Base-by-base conservation (phyloP, 1,140 invertebrate species). In the Protaetia brevitarsis region DNA sequence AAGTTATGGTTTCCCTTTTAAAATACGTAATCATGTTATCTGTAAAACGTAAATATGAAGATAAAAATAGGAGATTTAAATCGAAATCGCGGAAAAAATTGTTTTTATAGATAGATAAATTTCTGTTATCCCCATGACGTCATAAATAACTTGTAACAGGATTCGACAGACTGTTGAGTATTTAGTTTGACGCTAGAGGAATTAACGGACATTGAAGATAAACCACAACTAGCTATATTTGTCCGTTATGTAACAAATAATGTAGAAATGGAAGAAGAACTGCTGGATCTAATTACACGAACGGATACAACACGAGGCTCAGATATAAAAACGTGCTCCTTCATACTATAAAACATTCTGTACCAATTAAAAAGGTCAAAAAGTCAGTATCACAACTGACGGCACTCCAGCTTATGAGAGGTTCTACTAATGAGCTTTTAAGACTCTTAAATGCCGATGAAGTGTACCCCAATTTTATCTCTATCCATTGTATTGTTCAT, bases 381-480 rank as follows among this genome's bases (percentile, higher is more conserved):
- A 34, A 34, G 31, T 34, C n/a, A 34, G 7, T n/a, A 7, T 34
- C 31, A n/a, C 31, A 34, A 34, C 31, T 34, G 31, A 34, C n/a
- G 31, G 31, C 31, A n/a, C 31, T 34, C 31, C n/a, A 34, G 31
- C n/a, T 34, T 7, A 7, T 7, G n/a, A 34, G n/a, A n/a, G n/a
- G n/a, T n/a, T n/a, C n/a, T n/a, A n/a, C n/a, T n/a, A n/a, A n/a
- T n/a, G n/a, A n/a, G 36, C 36, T 41, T 41, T 41, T 41, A 4
- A 1, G 8, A 2, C n/a, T 41, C 19, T 41, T 41, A 41, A 41
- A 41, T 41, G 36, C n/a, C 3, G n/a, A 7, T 16, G 1, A 1
- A 41, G n/a, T 41, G 51, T 57, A 57, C 27, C 5, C 51, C 51
- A 57, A 23, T 23, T 57, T 23, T 21, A 57, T 57, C 19, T 57